These are phyloP conservation scores for Drosophila buzzatii DNA, from an alignment of 2,888 invertebrate species.

Conservation along the genomic window DNA sequence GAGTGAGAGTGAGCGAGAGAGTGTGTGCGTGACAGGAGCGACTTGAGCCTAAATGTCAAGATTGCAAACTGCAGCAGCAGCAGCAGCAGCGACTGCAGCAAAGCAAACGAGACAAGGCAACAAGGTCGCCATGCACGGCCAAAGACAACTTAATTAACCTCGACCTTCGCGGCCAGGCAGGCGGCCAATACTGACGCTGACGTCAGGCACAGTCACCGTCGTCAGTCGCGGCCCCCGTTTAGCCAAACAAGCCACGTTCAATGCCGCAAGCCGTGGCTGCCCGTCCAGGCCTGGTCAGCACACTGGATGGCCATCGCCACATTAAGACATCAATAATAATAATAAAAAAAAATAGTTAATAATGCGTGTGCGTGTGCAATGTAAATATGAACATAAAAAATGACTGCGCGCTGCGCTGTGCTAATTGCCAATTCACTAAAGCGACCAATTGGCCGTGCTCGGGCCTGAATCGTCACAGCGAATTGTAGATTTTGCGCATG, in stretches of 20 bases:
- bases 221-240: constrained; percentile 25
- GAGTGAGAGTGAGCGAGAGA: not conserved
- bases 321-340: constrained; percentile 76
- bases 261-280: constrained; percentile 48
- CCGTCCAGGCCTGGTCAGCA: constrained; percentile 28
- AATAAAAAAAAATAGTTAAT: constrained; percentile 58
- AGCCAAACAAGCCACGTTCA: constrained; percentile 67
- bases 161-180: constrained; percentile 74
- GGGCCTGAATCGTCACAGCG: constrained; percentile 10
- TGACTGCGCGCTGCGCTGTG: constrained; percentile 30
- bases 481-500: constrained; percentile 71
- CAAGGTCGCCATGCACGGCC: constrained; percentile 68
- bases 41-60: constrained; percentile 69
- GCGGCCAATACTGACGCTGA: constrained; percentile 51
- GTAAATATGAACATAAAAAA: constrained; percentile 56
- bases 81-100: constrained; percentile 21
- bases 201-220: constrained; percentile 56
- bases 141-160: constrained; percentile 84
- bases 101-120: constrained; percentile 38
- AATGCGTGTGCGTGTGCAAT: constrained; percentile 72
- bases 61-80: constrained; percentile 51
- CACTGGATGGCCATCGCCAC: constrained; percentile 69
- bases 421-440: constrained; percentile 63
- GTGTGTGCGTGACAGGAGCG: constrained; percentile 2
- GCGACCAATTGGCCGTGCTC: constrained; percentile 37